phyloP scores from a whole-genome alignment of 2,113 vertebrate genomes.

The Sisor rabdophorus region DNA sequence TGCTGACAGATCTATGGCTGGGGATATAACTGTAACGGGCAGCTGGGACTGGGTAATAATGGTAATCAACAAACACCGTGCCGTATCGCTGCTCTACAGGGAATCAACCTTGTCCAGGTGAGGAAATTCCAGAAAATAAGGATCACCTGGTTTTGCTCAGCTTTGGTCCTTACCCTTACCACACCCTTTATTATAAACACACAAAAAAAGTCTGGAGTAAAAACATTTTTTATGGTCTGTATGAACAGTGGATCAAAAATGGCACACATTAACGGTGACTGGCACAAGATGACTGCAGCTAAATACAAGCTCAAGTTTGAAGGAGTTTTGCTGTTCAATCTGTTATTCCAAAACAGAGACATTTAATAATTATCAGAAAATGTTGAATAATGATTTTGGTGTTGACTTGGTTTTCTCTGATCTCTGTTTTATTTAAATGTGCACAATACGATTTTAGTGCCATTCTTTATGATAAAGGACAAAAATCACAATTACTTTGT shows the following conservation, averaged over 20 bases:
- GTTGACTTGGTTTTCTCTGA: too few species aligned
- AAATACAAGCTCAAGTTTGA: not conserved
- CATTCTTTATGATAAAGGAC: too few species aligned
- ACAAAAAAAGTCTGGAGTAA: not conserved
- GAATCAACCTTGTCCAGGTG: constrained; percentile 85
- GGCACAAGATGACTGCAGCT: not conserved
- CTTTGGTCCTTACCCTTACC: not conserved
- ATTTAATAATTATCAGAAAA: not conserved
- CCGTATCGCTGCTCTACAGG: constrained; percentile 87
- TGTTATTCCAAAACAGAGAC: not conserved
- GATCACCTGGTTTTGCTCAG: not conserved
- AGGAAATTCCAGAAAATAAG: not conserved
- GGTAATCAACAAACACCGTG: constrained; percentile 94
- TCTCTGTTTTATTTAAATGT: not conserved
- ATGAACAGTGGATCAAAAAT: not conserved
- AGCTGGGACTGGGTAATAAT: constrained; percentile 90
- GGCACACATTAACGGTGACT: not conserved
- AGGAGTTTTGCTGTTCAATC: not conserved
- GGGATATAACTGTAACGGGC: constrained; percentile 98
- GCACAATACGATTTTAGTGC: not conserved
- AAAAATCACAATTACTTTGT: not conserved
- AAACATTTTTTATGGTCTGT: not conserved
- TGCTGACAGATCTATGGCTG: constrained; percentile 84
- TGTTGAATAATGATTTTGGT: too few species aligned
- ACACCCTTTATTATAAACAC: not conserved